phyloP scores from a whole-genome alignment of 2,888 invertebrate genomes.

The Ormia ochracea region DNA sequence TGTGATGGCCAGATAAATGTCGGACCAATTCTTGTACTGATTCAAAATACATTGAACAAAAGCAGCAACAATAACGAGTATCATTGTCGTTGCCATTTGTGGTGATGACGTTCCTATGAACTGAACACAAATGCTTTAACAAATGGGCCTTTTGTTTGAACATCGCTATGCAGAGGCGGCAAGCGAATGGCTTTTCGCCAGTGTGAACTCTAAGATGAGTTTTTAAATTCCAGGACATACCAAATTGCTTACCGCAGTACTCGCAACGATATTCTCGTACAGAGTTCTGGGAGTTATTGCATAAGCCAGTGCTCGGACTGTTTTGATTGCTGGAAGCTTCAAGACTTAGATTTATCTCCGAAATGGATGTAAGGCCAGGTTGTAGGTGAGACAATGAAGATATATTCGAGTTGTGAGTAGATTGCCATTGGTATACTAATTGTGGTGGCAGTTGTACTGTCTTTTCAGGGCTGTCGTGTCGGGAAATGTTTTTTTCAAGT shows the following conservation, averaged over 20 bases:
- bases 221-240: slow-evolving; percentile 95
- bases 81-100: slow-evolving; percentile 83
- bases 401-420: slow-evolving; percentile 72
- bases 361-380: slow-evolving; percentile 70
- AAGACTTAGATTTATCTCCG: slow-evolving; percentile 68
- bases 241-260: slow-evolving; percentile 93
- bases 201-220: slow-evolving; percentile 92
- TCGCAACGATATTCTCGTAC: slow-evolving; percentile 91
- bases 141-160: slow-evolving; percentile 94
- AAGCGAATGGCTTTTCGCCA: slow-evolving; percentile 92
- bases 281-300: slow-evolving; percentile 77
- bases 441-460: slow-evolving; percentile 78
- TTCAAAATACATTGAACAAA: slow-evolving; percentile 90
- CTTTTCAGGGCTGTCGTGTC: slow-evolving; percentile 81
- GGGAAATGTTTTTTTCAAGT: slow-evolving; percentile 72
- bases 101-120: slow-evolving; percentile 91
- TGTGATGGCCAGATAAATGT: slow-evolving; percentile 91
- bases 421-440: slow-evolving; percentile 77
- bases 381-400: slow-evolving; percentile 72
- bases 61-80: slow-evolving; percentile 89
- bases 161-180: slow-evolving; percentile 92
- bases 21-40: slow-evolving; percentile 90
- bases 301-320: slow-evolving; percentile 62
- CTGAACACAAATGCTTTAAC: slow-evolving; percentile 91
- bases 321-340: slow-evolving; percentile 67